phyloP scores from a whole-genome alignment of 1,140 invertebrate species.

The Tribolium castaneum region DNA sequence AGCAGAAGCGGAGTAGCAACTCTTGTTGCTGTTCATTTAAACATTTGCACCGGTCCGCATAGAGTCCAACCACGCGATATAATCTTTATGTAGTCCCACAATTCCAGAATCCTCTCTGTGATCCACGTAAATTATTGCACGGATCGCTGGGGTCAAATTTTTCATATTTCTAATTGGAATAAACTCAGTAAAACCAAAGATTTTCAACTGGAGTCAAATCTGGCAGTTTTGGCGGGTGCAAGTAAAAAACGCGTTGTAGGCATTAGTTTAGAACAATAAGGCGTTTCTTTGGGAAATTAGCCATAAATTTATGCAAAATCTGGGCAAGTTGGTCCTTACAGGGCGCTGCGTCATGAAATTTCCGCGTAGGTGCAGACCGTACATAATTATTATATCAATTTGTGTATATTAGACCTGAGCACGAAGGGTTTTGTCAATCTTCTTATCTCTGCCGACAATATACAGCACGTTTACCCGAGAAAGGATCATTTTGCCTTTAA shows the following conservation, averaged over 20 bases:
- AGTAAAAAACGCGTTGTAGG: not conserved
- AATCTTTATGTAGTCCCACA: constrained; percentile 12
- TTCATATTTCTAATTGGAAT: too few relatives aligned
- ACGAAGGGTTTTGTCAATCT: constrained; percentile 33
- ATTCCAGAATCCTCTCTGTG: not conserved
- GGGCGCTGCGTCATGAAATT: constrained; percentile 29
- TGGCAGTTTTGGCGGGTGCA: not conserved
- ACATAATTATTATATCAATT: constrained; percentile 37
- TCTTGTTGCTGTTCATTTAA: constrained; percentile 49
- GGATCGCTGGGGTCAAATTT: too few relatives aligned
- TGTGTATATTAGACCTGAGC: constrained; percentile 27
- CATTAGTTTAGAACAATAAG: too few relatives aligned
- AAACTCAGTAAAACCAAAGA: not conserved
- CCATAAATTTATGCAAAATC: constrained; percentile 29
- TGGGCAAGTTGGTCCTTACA: constrained; percentile 26
- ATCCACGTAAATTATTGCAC: too few relatives aligned
- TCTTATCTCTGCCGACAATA: constrained; percentile 28
- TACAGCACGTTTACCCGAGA: constrained; percentile 29
- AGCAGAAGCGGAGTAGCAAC: constrained; percentile 43
- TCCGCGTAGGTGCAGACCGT: constrained; percentile 42
- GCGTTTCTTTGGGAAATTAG: too few relatives aligned
- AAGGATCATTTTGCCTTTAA: constrained; percentile 17
- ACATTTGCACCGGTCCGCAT: constrained; percentile 36
- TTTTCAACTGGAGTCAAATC: not conserved
- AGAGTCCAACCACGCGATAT: not conserved